Percentiles rank a stretch among this genome's conserved stretches.
Evolutionary conservation across 1,140 invertebrate genomes (phyloP).

Genomic region (Cherax destructor): DNA sequence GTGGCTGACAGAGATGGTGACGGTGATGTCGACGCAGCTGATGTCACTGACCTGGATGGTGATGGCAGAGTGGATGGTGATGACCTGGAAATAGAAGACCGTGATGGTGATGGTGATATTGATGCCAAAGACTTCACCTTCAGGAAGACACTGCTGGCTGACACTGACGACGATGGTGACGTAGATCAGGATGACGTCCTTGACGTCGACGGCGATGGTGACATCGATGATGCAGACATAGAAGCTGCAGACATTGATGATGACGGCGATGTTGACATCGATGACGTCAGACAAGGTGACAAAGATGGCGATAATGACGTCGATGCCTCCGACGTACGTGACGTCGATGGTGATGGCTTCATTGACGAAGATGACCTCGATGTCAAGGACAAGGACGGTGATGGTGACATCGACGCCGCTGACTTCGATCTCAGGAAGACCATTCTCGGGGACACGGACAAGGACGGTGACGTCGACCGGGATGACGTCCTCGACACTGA

Average conservation of each 20-base stretch:
- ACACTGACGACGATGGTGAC: constrained; percentile 68
- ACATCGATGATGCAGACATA: constrained; percentile 60
- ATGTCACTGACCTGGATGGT: constrained; percentile 54
- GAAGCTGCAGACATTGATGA: constrained; percentile 64
- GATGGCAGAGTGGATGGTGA: constrained; percentile 54
- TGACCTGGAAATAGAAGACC: constrained; percentile 48
- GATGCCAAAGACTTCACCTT: constrained; percentile 57
- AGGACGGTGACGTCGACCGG: constrained; percentile 63
- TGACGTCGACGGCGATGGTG: constrained; percentile 63
- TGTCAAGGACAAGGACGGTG: constrained; percentile 57
- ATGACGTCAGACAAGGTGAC: constrained; percentile 54
- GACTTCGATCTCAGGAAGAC: constrained; percentile 46
- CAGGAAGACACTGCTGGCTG: constrained; percentile 39
- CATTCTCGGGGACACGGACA: constrained; percentile 64
- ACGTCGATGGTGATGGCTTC: constrained; percentile 62
- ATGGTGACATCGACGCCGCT: constrained; percentile 45
- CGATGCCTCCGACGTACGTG: constrained; percentile 49
- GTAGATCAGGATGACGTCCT: constrained; percentile 58
- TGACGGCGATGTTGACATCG: constrained; percentile 68
- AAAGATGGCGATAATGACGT: constrained; percentile 57
- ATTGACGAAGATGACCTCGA: constrained; percentile 61
- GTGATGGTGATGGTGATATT: constrained; percentile 64
- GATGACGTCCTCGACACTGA: constrained; percentile 70
- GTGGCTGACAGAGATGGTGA: constrained; percentile 60
- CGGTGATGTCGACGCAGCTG: constrained; percentile 61